phyloP scores from a whole-genome alignment of 2,797 vertebrate genomes.

The Pantherophis vulpinus region DNA sequence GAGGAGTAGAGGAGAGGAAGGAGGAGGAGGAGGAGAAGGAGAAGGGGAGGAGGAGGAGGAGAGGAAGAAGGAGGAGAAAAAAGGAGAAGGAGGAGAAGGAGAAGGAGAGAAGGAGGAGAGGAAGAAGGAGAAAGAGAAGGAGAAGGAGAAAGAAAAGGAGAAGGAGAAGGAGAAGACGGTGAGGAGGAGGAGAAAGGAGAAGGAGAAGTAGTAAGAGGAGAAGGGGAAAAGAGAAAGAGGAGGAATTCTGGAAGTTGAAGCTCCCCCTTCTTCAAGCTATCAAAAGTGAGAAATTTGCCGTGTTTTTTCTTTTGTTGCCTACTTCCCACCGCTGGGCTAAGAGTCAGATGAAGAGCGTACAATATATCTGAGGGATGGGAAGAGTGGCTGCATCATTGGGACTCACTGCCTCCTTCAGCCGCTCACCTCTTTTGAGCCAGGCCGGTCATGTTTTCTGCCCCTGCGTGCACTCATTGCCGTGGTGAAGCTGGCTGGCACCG shows the following conservation, averaged over 20 bases:
- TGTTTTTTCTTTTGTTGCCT: background rate
- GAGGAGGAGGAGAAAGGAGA: too few relatives aligned
- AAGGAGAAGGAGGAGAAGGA: too few relatives aligned
- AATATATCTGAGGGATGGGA: background rate
- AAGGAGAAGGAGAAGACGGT: too few relatives aligned
- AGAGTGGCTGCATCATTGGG: background rate
- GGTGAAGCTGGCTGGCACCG: background rate
- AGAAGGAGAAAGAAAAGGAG: rapidly evolving
- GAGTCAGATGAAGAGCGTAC: background rate
- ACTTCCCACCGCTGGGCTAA: background rate
- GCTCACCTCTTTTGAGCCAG: too few relatives aligned
- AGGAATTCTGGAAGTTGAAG: too few relatives aligned
- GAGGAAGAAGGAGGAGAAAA: too few relatives aligned
- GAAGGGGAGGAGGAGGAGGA: too few relatives aligned
- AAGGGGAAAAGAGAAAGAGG: too few relatives aligned
- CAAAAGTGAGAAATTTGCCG: background rate
- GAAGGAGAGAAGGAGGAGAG: too few relatives aligned
- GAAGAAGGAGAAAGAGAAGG: too few relatives aligned
- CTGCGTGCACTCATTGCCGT: background rate
- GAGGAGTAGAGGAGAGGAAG: too few relatives aligned
- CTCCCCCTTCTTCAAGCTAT: too few relatives aligned
- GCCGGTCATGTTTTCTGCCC: background rate
- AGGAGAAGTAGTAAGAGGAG: background rate
- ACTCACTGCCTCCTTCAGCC: background rate
- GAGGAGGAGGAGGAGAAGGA: background rate